Base-by-base conservation (phyloP, 2,797 vertebrate species). In the Danionella dracula region DNA sequence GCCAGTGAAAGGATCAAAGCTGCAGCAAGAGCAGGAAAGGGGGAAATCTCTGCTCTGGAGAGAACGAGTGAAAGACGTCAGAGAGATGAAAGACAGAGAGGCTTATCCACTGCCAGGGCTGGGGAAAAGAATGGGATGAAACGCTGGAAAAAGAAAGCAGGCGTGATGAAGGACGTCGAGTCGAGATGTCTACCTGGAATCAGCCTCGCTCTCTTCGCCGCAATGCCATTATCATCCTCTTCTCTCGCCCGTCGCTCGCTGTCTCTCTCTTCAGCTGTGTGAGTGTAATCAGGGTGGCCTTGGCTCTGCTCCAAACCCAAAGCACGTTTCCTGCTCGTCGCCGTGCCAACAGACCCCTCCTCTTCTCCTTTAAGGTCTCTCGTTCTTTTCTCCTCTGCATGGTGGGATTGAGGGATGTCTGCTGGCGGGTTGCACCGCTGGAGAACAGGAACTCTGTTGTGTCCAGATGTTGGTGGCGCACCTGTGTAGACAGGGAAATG, bases 141-240 rank as follows among this genome's bases (percentile, higher is more conserved):
- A n/a, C n/a, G n/a, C n/a, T n/a, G n/a, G n/a, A n/a, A n/a, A n/a
- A 19, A 76, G 60, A 60, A 8, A 55, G 32, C 35, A 50, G 10
- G 21, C 2, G 42, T n/a, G 1, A 2, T 51, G 48, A 49, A 37
- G 34, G 45, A 61, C 58, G 23, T 2, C 5, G 8, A 38, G 51
- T 38, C 16, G 0, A 4, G 46, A 40, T 12, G n/a, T 55, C 69
- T 73, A 87, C 85, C 81, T 2, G 23, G 57, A 21, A 68, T 48
- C 2, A 86, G 68, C 73, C 71, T 92, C 72, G 87, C 86, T 81
- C 92, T 91, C 86, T 96, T 98, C 77, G 89, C 89, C 54, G 85
- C 86, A 71, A 88, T 83, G n/a, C 81, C 81, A 58, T 50, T 77
- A 8, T 84, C 81, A 10, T 83, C 81, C 56, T 82, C 82, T 40